These are phyloP conservation scores for Myotis lucifugus DNA, from an alignment of 2,113 vertebrate species.

Conservation along the genomic window DNA sequence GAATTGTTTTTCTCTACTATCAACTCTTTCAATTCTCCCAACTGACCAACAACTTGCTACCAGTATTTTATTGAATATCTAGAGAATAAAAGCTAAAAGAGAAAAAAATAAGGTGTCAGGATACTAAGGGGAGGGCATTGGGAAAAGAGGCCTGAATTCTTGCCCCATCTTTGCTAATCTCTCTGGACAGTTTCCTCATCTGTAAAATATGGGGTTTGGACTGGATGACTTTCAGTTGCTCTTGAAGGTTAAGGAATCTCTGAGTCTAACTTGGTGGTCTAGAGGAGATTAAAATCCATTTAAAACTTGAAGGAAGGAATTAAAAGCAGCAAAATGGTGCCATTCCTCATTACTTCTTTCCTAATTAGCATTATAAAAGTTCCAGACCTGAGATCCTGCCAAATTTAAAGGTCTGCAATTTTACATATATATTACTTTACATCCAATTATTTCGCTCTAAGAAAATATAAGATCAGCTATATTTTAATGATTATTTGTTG, in stretches of 20 bases:
- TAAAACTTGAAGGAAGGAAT: not conserved
- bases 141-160: not conserved
- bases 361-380: conserved; percentile 49
- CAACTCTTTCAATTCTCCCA: not conserved
- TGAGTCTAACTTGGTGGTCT: not conserved
- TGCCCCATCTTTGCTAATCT: not conserved
- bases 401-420: not conserved
- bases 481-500: conserved; percentile 52
- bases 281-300: conserved; percentile 40
- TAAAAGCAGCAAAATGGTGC: conserved; percentile 3
- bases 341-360: conserved; percentile 28
- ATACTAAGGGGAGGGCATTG: not conserved
- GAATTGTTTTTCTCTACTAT: not conserved
- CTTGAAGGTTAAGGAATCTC: not conserved
- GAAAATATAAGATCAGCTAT: not conserved
- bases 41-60: not conserved
- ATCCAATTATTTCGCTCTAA: conserved; percentile 42
- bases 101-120: not conserved
- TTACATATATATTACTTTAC: not conserved
- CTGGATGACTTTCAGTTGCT: not conserved
- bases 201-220: not conserved
- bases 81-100: not conserved
- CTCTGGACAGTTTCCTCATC: not conserved
- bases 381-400: not conserved
- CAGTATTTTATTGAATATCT: not conserved